Evolutionary conservation across 1,140 invertebrate species (phyloP), one percentile per base, ranked within the genome.

Genomic region (Plutomurus gul): DNA sequence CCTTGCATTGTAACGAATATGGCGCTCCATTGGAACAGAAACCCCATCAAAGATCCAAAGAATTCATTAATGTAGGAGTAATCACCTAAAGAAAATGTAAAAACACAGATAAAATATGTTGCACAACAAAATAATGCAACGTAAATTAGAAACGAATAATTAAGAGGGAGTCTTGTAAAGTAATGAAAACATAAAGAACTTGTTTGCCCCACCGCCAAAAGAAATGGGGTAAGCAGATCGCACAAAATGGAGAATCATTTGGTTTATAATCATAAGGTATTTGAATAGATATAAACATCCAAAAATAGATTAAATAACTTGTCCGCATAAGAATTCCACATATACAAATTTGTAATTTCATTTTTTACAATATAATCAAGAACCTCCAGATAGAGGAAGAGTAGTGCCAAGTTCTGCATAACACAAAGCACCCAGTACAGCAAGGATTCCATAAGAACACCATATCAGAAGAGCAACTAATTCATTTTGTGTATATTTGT

Each of bases 21-120:
- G 2, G 49, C 30, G 18, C 13, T 33, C 47, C 75, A 74, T 37
- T 76, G 75, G 27, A 56, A 76, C 20, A 51, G 51, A 49, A 76
- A 76, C n/a, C 47, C 75, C 8, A 94, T 93, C 36, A 98, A 86
- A 18, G 94, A 90, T 20, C 96, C 96, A 86, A 95, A 98, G 0
- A 96, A 92, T 85, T 95, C 93, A 84, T 91, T 90, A 79, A 96
- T 95, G 84, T 97, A 97, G 8, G 95, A 94, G 86, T 97, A 97
- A 87, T 97, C 95, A 4, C 95, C 51, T 56, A 95, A 0, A 95
- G 95, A 76, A 95, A 96, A 85, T 95, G 93, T 1, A 94, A 91
- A 80, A 91, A 30, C 3, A 27, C 13, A 25, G 30, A 4, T 3
- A 56, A 56, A 27, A 1, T 25, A 56, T 10, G 16, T 25, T 27